Base-by-base conservation (phyloP, 2,113 vertebrate genomes). In the Arenaria interpres region DNA sequence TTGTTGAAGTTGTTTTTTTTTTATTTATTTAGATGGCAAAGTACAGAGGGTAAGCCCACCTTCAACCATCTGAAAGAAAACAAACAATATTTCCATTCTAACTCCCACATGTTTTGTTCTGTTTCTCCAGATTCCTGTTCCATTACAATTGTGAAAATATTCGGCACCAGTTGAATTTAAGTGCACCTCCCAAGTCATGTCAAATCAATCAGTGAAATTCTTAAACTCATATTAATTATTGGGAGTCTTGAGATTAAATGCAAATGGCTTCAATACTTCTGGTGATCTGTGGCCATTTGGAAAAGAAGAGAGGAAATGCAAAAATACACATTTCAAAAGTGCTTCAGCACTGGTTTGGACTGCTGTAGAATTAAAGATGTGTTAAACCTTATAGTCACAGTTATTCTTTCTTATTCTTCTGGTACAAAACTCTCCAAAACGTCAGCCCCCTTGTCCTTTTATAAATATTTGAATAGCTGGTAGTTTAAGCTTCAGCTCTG, bases 391-490 rank as follows among this genome's bases (percentile, higher is more conserved):
- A 51, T 5, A 76, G 69, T 20, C 32, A 68, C 27, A 41, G 35
- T 85, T 78, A 64, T 1, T 45, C 12, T 35, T 75, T 79, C 64
- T 82, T 57, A 20, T 13, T 72, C 30, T 74, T 82, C 37, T 73
- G 62, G 20, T 6, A 76, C 45, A 93, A 91, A 56, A 68, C 9
- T 80, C 46, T 84, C 56, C 46, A 62, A 88, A 67, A 53, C 4
- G 56, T 88, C 33, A 64, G 2, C 1, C 8, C 3, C 10, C 13
- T 73, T 83, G 19, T 76, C 17, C 25, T 80, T 73, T 57, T 50
- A 82, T 41, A 90, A 93, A 83, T 85, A 91, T 35, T 72, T 80
- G 24, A 87, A 62, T 50, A 80, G 35, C 39, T 60, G 50, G 35
- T 39, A 88, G 28, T 28, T 84, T 71, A 50, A 90, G 39, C 59